These are phyloP conservation scores for Porphyrio hochstetteri DNA, from an alignment of 2,113 vertebrate genomes.

Conservation along the genomic window DNA sequence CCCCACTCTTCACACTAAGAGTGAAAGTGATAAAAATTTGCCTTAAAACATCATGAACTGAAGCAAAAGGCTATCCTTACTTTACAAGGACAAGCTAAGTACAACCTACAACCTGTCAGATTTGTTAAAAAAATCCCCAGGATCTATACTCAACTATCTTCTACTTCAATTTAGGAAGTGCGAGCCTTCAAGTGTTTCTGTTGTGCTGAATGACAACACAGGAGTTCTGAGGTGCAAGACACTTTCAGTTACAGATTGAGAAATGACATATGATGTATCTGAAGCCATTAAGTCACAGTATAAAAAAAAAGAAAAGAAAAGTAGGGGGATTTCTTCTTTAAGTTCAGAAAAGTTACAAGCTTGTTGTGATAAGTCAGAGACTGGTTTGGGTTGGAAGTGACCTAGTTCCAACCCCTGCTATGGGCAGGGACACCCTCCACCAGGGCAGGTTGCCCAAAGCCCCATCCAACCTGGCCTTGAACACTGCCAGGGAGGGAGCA, in stretches of 20 bases:
- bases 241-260: background rate
- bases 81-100: background rate
- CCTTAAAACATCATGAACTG: background rate
- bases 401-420: too few species aligned
- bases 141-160: background rate
- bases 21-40: background rate
- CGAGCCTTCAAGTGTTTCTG: background rate
- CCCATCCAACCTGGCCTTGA: too few species aligned
- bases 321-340: background rate
- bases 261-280: background rate
- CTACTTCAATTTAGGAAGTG: background rate
- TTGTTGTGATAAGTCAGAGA: background rate
- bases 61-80: background rate
- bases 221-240: background rate
- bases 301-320: background rate
- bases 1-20: background rate
- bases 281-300: background rate
- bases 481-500: too few species aligned
- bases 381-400: too few species aligned
- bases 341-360: background rate
- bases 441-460: too few species aligned
- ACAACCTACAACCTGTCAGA: background rate
- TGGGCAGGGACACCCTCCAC: too few species aligned
- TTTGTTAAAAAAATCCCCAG: background rate
- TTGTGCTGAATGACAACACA: background rate